Percentiles rank a stretch among this genome's conserved stretches.
These are phyloP conservation scores for Dipodomys spectabilis DNA, from an alignment of 2,113 vertebrate species.

Conservation along the genomic window DNA sequence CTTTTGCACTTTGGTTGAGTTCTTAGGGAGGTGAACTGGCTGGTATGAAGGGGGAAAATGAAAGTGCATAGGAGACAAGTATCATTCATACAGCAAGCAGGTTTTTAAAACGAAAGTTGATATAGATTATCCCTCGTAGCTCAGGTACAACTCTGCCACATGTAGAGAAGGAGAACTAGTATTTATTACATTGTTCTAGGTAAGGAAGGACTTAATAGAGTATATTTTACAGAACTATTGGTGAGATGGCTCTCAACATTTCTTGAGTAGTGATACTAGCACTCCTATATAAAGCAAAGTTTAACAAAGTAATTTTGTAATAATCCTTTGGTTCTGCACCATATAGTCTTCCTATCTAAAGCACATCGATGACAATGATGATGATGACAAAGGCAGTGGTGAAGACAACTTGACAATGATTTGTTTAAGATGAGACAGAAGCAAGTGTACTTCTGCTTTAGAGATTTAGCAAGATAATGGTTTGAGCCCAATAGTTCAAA, in stretches of 20 bases:
- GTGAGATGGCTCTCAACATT: not conserved
- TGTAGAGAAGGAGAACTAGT: not conserved
- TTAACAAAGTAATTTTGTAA: slow-evolving; percentile 33
- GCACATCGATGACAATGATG: not conserved
- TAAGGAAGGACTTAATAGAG: not conserved
- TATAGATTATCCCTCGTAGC: no score
- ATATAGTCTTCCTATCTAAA: not conserved
- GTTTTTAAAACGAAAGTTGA: not conserved
- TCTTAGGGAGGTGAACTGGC: not conserved
- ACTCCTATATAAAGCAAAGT: not conserved
- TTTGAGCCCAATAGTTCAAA: not conserved
- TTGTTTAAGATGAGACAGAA: not conserved
- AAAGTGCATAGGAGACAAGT: not conserved
- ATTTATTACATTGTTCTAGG: not conserved
- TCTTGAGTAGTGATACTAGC: not conserved
- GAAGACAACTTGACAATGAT: not conserved
- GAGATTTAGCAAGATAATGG: not conserved
- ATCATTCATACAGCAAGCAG: not conserved
- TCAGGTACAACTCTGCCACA: not conserved
- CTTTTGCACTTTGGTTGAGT: not conserved
- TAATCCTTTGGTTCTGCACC: not conserved
- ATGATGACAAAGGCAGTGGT: not conserved
- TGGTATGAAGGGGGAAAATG: not conserved
- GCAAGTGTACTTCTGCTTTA: no score
- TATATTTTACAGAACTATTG: not conserved